Evolutionary conservation across 2,113 vertebrate species (phyloP).

Genomic region (Sitta europaea): DNA sequence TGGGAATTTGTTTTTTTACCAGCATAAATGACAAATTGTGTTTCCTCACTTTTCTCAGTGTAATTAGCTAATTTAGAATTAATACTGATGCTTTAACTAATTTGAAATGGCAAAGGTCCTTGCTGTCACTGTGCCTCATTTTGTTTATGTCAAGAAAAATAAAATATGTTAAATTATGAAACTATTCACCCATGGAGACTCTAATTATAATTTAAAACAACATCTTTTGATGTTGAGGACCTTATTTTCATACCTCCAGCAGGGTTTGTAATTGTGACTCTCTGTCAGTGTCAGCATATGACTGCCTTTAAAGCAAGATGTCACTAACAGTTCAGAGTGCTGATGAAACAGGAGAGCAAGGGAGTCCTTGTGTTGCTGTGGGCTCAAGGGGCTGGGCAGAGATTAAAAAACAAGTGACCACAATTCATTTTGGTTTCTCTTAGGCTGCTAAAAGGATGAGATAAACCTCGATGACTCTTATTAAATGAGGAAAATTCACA

Average conservation of each 20-base stretch:
- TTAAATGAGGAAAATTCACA: not conserved
- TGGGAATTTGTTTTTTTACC: not conserved
- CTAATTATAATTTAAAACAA: conserved; percentile 47
- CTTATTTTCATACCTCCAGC: conserved; percentile 12
- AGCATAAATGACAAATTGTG: not conserved
- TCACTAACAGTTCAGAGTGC: not conserved
- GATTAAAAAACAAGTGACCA: not conserved
- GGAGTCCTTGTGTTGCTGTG: not conserved
- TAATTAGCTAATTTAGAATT: not conserved
- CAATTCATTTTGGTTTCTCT: not conserved
- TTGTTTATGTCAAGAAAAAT: conserved; percentile 35
- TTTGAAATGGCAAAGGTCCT: conserved; percentile 52
- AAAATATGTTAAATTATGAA: conserved; percentile 32
- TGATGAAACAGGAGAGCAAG: not conserved
- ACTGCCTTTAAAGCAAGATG: not conserved
- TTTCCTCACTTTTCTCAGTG: not conserved
- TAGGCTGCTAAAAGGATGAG: not conserved
- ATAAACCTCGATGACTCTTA: not conserved
- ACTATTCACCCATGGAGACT: conserved; percentile 25
- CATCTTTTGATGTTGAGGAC: conserved; percentile 41
- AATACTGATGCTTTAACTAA: conserved; percentile 42
- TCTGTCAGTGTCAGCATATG: not conserved
- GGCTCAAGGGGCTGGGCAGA: not conserved
- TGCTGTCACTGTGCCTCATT: not conserved
- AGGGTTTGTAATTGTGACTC: not conserved